Percentiles rank a stretch among this genome's conserved stretches.
These are phyloP conservation scores for Osedax fenrisi DNA, from an alignment of 2,888 invertebrate genomes.

Conservation along the genomic window DNA sequence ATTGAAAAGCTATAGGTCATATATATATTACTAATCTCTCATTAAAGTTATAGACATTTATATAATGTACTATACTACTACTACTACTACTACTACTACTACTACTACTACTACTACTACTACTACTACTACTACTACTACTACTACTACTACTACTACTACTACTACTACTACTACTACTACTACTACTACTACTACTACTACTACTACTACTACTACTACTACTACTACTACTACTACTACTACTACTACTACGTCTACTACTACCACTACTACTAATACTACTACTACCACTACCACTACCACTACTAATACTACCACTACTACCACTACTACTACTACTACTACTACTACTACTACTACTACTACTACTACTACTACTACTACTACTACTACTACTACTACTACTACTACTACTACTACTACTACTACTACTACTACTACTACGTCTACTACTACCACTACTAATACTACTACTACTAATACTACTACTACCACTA, in stretches of 20 bases:
- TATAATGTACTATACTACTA: too few species aligned
- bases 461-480: too few species aligned
- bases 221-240: conserved; percentile 35
- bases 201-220: conserved; percentile 35
- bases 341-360: neutral
- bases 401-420: conserved; percentile 20
- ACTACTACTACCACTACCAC: too few species aligned
- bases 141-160: neutral
- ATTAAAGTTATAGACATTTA: too few species aligned
- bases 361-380: neutral
- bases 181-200: neutral
- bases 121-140: conserved; percentile 16
- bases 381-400: conserved; percentile 12
- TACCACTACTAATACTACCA: too few species aligned
- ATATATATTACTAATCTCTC: too few species aligned
- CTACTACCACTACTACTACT: neutral
- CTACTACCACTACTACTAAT: too few species aligned
- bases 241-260: too few species aligned
- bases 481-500: too few species aligned
- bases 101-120: conserved; percentile 27
- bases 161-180: conserved; percentile 9
- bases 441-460: too few species aligned
- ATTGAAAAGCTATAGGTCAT: too few species aligned
- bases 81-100: conserved; percentile 31
- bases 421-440: conserved; percentile 25